A percentile compares a stretch with the other conserved stretches of the same genome.
phyloP scores from a whole-genome alignment of 2,113 vertebrate species.

The Ammodytes marinus region DNA sequence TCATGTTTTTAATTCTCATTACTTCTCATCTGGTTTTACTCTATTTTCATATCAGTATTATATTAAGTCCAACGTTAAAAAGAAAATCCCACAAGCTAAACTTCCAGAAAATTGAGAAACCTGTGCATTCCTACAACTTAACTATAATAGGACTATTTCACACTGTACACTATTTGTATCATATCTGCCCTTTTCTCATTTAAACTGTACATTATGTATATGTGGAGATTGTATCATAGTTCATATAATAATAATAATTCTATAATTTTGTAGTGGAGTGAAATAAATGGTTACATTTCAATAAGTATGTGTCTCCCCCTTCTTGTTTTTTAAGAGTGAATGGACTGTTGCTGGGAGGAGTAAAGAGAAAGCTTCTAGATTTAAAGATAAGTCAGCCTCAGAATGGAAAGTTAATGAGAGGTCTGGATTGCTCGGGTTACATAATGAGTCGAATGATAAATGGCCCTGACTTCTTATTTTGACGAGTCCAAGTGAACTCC shows the following conservation, averaged over 20 bases:
- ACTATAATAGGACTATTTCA: slow-evolving; percentile 43
- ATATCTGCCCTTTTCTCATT: slow-evolving; percentile 54
- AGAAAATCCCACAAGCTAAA: slow-evolving; percentile 1
- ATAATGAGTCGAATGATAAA: slow-evolving; percentile 47
- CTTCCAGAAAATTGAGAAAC: slow-evolving; percentile 1
- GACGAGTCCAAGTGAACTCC: slow-evolving; percentile 52
- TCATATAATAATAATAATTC: slow-evolving; percentile 61
- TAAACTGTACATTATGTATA: slow-evolving; percentile 85
- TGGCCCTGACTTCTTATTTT: slow-evolving; percentile 40
- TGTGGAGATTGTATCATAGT: slow-evolving; percentile 85
- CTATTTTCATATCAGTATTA: slow-evolving; percentile 72
- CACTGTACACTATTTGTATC: slow-evolving; percentile 73
- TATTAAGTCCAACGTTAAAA: slow-evolving; percentile 17
- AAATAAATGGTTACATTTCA: slow-evolving; percentile 83
- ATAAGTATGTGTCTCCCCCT: slow-evolving; percentile 49
- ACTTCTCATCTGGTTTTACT: slow-evolving; percentile 11
- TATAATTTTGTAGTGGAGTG: slow-evolving; percentile 87
- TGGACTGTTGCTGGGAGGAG: neutral
- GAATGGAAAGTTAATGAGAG: slow-evolving; percentile 55
- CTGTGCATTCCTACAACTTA: slow-evolving; percentile 24
- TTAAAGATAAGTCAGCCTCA: slow-evolving; percentile 33
- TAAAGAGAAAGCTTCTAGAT: neutral
- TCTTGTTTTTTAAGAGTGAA: slow-evolving; percentile 7
- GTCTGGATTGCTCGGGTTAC: slow-evolving; percentile 42
- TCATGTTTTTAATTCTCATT: slow-evolving; percentile 1